phyloP scores from a whole-genome alignment of 2,888 invertebrate species.

The Habroteleia sp. region DNA sequence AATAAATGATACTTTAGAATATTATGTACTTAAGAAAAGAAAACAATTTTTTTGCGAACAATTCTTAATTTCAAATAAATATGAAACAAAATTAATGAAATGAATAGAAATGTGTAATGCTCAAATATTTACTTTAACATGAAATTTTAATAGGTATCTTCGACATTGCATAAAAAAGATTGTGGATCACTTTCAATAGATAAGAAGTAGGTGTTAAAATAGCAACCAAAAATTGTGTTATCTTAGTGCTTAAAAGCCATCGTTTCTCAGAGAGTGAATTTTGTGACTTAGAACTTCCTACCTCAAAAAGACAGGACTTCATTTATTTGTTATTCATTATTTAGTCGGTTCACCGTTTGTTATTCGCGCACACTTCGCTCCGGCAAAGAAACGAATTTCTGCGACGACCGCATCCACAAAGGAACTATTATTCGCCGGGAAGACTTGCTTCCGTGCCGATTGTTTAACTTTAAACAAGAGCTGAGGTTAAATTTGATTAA shows the following conservation, averaged over 20 bases:
- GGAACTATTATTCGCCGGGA: conserved; percentile 53
- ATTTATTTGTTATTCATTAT: conserved; percentile 62
- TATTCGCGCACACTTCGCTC: conserved; percentile 52
- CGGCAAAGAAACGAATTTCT: conserved; percentile 55
- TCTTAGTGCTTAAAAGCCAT: conserved; percentile 12
- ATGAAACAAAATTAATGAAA: too few species aligned
- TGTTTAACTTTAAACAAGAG: conserved; percentile 61
- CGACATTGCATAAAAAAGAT: too few species aligned
- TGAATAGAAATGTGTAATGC: too few species aligned
- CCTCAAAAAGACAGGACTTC: conserved; percentile 41
- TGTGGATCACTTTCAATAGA: not conserved
- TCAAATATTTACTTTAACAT: too few species aligned
- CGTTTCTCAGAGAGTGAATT: conserved; percentile 6
- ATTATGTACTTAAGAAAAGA: too few species aligned
- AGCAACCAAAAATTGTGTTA: conserved; percentile 28
- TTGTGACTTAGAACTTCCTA: conserved; percentile 24
- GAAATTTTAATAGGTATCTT: too few species aligned
- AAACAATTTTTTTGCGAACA: too few species aligned
- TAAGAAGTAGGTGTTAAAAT: conserved; percentile 16
- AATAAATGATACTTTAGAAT: too few species aligned
- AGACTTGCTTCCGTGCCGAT: conserved; percentile 59
- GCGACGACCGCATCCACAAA: conserved; percentile 47
- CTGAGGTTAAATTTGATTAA: conserved; percentile 61
- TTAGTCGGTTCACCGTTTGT: conserved; percentile 57
- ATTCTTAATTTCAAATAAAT: too few species aligned